A percentile compares a stretch with the other conserved stretches of the same genome.
Conservation (phyloP, 2,113 vertebrate species). For the Lynx canadensis region DNA sequence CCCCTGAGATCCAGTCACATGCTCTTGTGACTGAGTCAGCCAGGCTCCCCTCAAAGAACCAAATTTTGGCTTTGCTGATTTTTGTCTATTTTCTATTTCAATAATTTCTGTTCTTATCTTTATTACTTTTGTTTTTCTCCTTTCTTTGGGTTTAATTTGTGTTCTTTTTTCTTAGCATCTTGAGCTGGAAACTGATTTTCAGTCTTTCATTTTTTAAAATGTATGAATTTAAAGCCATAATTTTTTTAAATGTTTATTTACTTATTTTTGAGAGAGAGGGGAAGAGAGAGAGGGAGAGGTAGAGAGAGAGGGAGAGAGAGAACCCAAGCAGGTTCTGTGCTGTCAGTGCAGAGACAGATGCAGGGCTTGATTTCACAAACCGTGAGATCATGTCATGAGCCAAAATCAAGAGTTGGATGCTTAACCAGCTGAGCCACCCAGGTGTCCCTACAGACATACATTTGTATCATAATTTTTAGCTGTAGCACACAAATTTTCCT, state of each 20-base stretch:
- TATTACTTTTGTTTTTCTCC: not conserved
- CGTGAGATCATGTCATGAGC: too few relatives aligned
- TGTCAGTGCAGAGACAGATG: too few relatives aligned
- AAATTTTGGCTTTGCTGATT: not conserved
- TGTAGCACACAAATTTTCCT: not conserved
- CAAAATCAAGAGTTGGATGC: too few relatives aligned
- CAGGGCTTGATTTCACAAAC: too few relatives aligned
- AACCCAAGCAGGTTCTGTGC: too few relatives aligned
- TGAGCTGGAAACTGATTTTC: not conserved
- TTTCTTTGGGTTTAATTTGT: slow-evolving; percentile 25
- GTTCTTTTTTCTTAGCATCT: not conserved
- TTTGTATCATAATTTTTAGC: not conserved
- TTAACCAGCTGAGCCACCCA: too few relatives aligned
- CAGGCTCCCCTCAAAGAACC: not conserved
- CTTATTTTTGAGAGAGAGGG: too few relatives aligned
- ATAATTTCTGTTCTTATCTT: not conserved
- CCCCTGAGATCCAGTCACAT: not conserved
- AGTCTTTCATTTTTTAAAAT: not conserved
- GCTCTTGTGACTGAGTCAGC: not conserved
- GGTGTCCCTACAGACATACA: not conserved
- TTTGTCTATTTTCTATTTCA: slow-evolving; percentile 18
- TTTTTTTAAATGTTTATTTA: not conserved
- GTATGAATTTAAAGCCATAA: not conserved
- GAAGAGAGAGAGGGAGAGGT: too few relatives aligned
- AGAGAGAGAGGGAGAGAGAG: too few relatives aligned